Evolutionary conservation across 1,140 invertebrate species (phyloP).

Genomic region (Drosophila guanche): DNA sequence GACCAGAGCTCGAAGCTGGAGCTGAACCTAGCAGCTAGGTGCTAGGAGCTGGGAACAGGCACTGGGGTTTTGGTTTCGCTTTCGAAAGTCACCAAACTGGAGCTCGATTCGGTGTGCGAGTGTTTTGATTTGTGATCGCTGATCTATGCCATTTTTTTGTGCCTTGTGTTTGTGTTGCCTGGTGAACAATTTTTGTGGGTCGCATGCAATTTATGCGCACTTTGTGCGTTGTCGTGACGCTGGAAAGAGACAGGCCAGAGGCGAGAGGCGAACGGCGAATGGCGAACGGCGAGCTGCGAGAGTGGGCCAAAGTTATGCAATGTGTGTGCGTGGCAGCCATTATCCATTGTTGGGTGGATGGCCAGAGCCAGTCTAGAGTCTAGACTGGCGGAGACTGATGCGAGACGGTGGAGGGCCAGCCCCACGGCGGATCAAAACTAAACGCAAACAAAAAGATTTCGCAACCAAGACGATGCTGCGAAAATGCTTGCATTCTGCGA

Average conservation of each 20-base stretch:
- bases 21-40: not conserved
- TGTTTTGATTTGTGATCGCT: slow-evolving; percentile 41
- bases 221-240: slow-evolving; percentile 50
- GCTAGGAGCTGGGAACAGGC: slow-evolving; percentile 13
- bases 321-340: no score
- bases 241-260: slow-evolving; percentile 13
- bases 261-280: no score
- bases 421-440: no score
- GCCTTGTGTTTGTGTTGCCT: slow-evolving; percentile 8
- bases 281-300: not conserved
- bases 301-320: slow-evolving; percentile 25
- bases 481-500: slow-evolving; percentile 21
- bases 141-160: slow-evolving; percentile 38
- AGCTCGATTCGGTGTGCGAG: slow-evolving; percentile 1
- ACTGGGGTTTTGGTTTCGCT: slow-evolving; percentile 8
- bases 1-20: slow-evolving; percentile 5
- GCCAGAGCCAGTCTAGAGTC: no score
- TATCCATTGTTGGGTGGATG: no score
- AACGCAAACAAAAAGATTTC: slow-evolving; percentile 25
- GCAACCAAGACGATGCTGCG: slow-evolving; percentile 31
- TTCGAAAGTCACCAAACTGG: slow-evolving; percentile 39
- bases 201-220: slow-evolving; percentile 44
- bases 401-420: not conserved
- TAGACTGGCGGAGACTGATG: no score
- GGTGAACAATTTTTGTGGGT: slow-evolving; percentile 22